Base-by-base conservation (phyloP, 2,797 vertebrate genomes). In the Sphenopsis melanotis region DNA sequence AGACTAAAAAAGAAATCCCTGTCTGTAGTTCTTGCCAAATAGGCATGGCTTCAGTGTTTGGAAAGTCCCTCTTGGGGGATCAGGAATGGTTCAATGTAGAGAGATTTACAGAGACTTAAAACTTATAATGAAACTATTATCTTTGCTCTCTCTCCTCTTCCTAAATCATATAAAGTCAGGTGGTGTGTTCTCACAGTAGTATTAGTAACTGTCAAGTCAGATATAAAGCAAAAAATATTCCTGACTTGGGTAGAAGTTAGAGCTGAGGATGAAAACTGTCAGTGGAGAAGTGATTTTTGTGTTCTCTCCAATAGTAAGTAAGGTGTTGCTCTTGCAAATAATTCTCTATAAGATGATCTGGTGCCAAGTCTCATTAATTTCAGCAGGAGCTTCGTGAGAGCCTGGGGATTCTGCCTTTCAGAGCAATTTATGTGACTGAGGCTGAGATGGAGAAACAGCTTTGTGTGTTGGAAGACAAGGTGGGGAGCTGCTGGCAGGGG, bases 21-120 rank as follows among this genome's bases (percentile, higher is more conserved):
- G 93, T 93, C 94, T 97, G 90, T 94, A 91, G 94, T 60, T 90
- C 66, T 93, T 95, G 93, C 95, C 95, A 97, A 97, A 93, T 57
- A 93, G 85, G 41, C 90, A 94, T 50, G 64, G 93, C 94, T 94
- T 94, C 60, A 82, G 66, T 94, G 80, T 94, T 96, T 93, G 91
- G 90, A 94, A 60, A 95, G 81, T 83, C 56, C n/a, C 95, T 91
- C 70, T 41, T 0, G 74, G 83, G 95, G 93, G 70, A 93, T 88
- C 55, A 78, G 74, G 95, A 94, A 93, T 89, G 88, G n/a, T 64
- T 84, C 79, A 9, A 96, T 84, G 86, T 61, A 72, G 91, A 93
- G 84, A 96, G 90, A 94, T 94, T 96, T 96, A 94, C 60, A 75
- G 72, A 80, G 91, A 84, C 87, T 96, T 95, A 95, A 94, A 91